Base-by-base conservation (phyloP, 2,888 invertebrate genomes). In the Corbicula japonica region DNA sequence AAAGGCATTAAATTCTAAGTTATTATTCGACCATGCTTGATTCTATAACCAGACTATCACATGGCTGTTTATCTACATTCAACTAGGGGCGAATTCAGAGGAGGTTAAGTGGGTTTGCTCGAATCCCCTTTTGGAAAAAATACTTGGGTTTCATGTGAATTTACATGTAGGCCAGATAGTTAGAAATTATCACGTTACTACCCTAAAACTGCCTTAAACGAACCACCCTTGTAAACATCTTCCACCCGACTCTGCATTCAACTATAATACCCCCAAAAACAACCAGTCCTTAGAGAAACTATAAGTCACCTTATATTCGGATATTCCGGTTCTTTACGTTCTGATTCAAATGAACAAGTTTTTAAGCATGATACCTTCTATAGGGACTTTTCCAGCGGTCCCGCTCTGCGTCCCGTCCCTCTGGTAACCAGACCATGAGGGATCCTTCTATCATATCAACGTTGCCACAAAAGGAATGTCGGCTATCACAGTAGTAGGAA, bases 401-500 rank as follows among this genome's bases (percentile, higher is more conserved):
- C n/a, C 74, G 58, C 0, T 56, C 38, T 1, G 48, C 69, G 5
- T 48, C 35, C 23, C 23, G 48, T 8, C 66, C 72, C 0, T 60
- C 50, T 1, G 83, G 83, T 54, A 83, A 48, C 60, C 52, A 83
- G 6, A 65, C 61, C 83, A 83, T 83, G 21, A 83, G 65, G n/a
- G 83, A 83, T 0, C 75, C 83, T 48, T 83, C 83, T 15, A 83
- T 69, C 35, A 78, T 68, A n/a, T 83, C 83, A 1, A 62, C 69
- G 30, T 76, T 61, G n/a, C 83, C 83, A 58, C 83, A 83, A 50
- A 83, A 83, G 10, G 83, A 50, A 68, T 83, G 83, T 1, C 77
- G 60, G 38, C 83, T 83, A 54, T 83, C 80, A 70, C 83, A 83
- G 62, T 83, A 83, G 23, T 83, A 83, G 1, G 77, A 68, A 60